Conservation (phyloP, 1,140 invertebrate species). For the Fopius arisanus region DNA sequence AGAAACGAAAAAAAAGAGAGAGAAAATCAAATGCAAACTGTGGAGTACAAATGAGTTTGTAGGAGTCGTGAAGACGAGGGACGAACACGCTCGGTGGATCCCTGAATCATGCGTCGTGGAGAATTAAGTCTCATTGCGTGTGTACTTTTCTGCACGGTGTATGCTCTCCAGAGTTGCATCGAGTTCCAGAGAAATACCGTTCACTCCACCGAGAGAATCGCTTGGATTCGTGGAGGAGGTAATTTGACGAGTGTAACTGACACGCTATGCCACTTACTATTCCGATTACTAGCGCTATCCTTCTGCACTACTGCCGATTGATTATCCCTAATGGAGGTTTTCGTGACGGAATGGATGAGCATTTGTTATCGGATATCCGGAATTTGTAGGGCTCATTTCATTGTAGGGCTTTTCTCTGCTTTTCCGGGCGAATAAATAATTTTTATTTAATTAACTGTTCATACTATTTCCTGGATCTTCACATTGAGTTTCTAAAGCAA, state of each 20-base stretch:
- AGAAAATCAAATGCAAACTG: background rate
- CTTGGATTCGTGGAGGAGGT: background rate
- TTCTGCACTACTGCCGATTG: no score
- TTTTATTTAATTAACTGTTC: no score
- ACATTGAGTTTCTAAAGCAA: no score
- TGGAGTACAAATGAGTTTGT: background rate
- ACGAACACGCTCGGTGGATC: constrained; percentile 11
- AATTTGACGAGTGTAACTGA: background rate
- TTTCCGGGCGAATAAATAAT: background rate
- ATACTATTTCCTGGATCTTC: no score
- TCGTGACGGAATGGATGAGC: background rate
- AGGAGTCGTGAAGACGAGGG: constrained; percentile 4
- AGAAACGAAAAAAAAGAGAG: background rate
- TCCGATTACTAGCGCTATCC: background rate
- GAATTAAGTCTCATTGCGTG: constrained; percentile 12
- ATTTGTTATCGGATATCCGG: background rate
- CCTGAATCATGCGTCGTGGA: constrained; percentile 18
- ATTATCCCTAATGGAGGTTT: background rate
- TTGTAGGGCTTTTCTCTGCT: background rate
- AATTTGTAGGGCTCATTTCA: background rate
- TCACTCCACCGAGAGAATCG: background rate
- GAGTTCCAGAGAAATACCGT: background rate
- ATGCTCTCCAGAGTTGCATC: background rate
- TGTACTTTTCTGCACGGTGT: background rate
- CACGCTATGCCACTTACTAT: background rate